phyloP scores from a whole-genome alignment of 1,140 invertebrate species.

The Philopotamus ludificatus region DNA sequence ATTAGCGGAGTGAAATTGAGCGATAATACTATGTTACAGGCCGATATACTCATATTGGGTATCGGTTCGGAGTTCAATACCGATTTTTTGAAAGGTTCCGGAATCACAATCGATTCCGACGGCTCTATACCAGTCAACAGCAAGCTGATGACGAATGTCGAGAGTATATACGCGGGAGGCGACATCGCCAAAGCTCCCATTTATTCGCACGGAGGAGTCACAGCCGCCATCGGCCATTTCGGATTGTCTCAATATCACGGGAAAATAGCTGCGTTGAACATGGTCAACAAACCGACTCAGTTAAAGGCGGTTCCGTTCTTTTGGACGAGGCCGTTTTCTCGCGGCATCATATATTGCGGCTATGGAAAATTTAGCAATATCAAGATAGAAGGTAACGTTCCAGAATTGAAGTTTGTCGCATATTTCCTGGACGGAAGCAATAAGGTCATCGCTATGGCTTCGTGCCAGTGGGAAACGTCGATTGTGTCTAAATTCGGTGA shows the following conservation, averaged over 20 bases:
- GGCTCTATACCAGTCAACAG: slow-evolving; percentile 73
- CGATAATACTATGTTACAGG: slow-evolving; percentile 66
- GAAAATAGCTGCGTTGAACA: slow-evolving; percentile 80
- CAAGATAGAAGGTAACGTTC: slow-evolving; percentile 75
- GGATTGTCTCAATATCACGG: slow-evolving; percentile 89
- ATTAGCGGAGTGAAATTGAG: slow-evolving; percentile 65
- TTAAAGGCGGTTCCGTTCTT: slow-evolving; percentile 83
- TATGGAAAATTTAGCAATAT: slow-evolving; percentile 72
- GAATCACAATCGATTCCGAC: slow-evolving; percentile 65
- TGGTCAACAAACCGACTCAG: slow-evolving; percentile 63
- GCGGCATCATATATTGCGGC: slow-evolving; percentile 85
- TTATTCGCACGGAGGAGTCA: slow-evolving; percentile 59
- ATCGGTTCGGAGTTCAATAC: slow-evolving; percentile 80
- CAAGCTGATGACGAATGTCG: slow-evolving; percentile 75
- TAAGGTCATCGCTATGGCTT: slow-evolving; percentile 76
- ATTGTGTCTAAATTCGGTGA: slow-evolving; percentile 85
- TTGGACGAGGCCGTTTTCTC: slow-evolving; percentile 87
- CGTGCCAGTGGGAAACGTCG: slow-evolving; percentile 79
- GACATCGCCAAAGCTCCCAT: slow-evolving; percentile 92
- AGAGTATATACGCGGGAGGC: slow-evolving; percentile 82
- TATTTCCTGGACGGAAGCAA: slow-evolving; percentile 74
- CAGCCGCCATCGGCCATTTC: slow-evolving; percentile 84
- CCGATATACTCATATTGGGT: slow-evolving; percentile 81
- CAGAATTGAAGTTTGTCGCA: slow-evolving; percentile 78
- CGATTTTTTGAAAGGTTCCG: slow-evolving; percentile 73